A percentile compares a stretch with the other conserved stretches of the same genome.
Conservation (phyloP, 2,113 vertebrate species). For the Corythornis cristatus region DNA sequence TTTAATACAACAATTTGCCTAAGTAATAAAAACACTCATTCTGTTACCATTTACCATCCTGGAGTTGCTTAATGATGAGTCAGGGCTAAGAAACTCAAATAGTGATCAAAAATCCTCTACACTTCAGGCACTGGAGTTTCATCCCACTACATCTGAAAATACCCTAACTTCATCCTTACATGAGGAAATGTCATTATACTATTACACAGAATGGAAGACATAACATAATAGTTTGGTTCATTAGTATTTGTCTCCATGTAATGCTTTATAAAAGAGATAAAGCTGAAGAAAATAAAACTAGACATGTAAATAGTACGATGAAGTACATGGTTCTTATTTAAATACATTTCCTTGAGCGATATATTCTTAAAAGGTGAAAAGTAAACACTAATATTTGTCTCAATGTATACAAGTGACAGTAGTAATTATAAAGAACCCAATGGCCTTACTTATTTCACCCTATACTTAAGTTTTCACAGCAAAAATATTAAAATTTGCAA, state of each 20-base stretch:
- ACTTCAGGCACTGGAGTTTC: background rate
- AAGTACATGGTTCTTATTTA: background rate
- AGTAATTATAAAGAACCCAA: constrained; percentile 8
- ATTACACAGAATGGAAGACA: background rate
- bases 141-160: background rate
- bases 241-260: background rate
- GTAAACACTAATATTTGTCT: background rate
- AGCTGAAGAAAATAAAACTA: background rate
- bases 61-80: background rate
- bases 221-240: background rate
- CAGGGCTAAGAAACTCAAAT: background rate
- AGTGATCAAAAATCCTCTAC: background rate
- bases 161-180: background rate
- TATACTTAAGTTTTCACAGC: constrained; percentile 36
- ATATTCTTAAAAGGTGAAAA: constrained; percentile 49
- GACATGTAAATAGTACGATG: background rate
- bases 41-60: background rate
- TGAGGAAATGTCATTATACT: background rate
- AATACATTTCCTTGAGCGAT: constrained; percentile 22
- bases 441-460: background rate
- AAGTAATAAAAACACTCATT: background rate
- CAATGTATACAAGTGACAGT: constrained; percentile 47
- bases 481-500: constrained; percentile 53
- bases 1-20: background rate
- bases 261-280: constrained; percentile 34